Evolutionary conservation across 2,113 vertebrate genomes (phyloP), one percentile per base, ranked within the genome.

Genomic region (Synodontis membranacea): DNA sequence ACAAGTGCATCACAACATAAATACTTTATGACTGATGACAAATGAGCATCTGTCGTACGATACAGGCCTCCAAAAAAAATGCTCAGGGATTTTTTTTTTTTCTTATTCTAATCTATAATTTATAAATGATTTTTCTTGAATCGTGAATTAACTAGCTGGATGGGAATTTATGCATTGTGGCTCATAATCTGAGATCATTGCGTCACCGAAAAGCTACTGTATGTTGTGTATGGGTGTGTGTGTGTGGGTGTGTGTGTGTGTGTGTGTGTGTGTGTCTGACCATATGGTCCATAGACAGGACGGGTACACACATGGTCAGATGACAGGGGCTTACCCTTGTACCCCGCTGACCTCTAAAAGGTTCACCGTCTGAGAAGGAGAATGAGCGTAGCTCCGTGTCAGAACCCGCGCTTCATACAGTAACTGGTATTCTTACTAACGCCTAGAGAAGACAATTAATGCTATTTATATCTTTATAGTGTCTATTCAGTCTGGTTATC

Each of bases 201-300:
- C 50, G 66, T 83, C 70, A 72, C 66, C 70, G 60, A 25, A 83
- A 58, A 76, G 39, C 79, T 46, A 72, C 84, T 83, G 60, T 46
- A 52, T 10, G 44, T 31, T 75, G 44, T 44, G 44, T 44, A 7
- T 44, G 44, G 4, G 44, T 46, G 46, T 9, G 15, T 52, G 50
- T 19, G 66, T 85, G 60, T 78, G 72, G 37, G 50, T 48, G 79
- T 42, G 39, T 79, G 82, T 83, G 85, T 81, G 78, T 74, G 79
- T 82, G 78, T 86, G 78, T 58, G 64, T 28, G 44, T 10, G 28
- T 60, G 31, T 66, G 60, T 8, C 31, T 31, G 76, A 86, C 80
- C 86, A 88, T 89, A 86, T 86, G 88, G 88, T 82, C 64, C 15
- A 31, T 64, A 48, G 80, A 86, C 75, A 62, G 74, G 78, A 87